These are phyloP conservation scores for Rhingia campestris DNA, from an alignment of 2,888 invertebrate species.

Conservation along the genomic window DNA sequence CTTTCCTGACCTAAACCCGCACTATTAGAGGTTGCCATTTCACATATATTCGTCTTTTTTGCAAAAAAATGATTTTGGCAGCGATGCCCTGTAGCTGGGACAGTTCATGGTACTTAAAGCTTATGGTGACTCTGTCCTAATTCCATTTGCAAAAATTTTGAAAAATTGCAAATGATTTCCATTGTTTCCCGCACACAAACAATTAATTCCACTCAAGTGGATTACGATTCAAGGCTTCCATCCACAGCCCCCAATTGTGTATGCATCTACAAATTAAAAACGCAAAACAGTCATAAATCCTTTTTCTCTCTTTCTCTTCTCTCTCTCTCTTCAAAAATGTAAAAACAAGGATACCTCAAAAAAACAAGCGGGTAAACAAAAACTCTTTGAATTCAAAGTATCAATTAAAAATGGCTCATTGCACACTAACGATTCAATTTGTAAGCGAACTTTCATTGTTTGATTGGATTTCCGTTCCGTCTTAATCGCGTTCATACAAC, in stretches of 20 bases:
- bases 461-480: constrained; percentile 48
- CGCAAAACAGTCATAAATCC: background rate
- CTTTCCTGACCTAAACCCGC: no score
- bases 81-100: no score
- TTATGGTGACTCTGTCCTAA: no score
- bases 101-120: no score
- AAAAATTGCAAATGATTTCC: no score
- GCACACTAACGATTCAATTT: constrained; percentile 48
- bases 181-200: no score
- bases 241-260: background rate
- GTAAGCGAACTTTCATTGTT: constrained; percentile 43
- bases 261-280: background rate
- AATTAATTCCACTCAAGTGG: no score
- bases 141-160: no score
- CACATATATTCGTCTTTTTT: no score
- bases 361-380: background rate
- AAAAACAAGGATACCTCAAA: constrained; percentile 13
- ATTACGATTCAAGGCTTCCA: background rate
- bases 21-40: no score
- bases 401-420: constrained; percentile 65
- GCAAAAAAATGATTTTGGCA: no score
- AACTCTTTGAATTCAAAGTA: constrained; percentile 39
- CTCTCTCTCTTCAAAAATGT: background rate
- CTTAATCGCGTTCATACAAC: constrained; percentile 1
- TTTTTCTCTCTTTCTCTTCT: background rate